Conservation (phyloP, 1,140 invertebrate genomes). For the Bombyx mandarina region DNA sequence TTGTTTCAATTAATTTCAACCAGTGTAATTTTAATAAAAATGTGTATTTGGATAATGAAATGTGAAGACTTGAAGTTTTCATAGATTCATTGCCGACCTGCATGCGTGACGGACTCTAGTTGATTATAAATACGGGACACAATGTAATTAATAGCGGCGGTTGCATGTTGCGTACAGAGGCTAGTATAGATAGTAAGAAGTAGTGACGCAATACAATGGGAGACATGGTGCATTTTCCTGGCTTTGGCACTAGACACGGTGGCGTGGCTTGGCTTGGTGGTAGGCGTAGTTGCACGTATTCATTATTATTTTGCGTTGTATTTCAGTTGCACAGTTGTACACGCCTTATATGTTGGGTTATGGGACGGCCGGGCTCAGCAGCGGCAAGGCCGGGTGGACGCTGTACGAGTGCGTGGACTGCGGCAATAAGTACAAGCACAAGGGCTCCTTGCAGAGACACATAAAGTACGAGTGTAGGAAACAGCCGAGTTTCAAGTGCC, state of each 20-base stretch:
- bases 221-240: slow-evolving; percentile 68
- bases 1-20: slow-evolving; percentile 39
- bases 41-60: not conserved
- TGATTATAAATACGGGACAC: slow-evolving; percentile 1
- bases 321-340: slow-evolving; percentile 70
- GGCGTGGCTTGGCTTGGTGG: slow-evolving; percentile 61
- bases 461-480: slow-evolving; percentile 80
- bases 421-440: slow-evolving; percentile 73
- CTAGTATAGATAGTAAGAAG: slow-evolving; percentile 24
- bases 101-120: not conserved
- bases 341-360: slow-evolving; percentile 68
- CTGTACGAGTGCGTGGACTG: slow-evolving; percentile 74
- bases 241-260: slow-evolving; percentile 51
- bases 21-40: slow-evolving; percentile 3
- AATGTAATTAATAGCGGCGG: slow-evolving; percentile 13
- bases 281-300: slow-evolving; percentile 50
- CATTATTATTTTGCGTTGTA: slow-evolving; percentile 60
- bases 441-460: slow-evolving; percentile 73
- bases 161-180: slow-evolving; percentile 25
- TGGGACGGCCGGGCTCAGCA: slow-evolving; percentile 49
- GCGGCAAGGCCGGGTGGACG: slow-evolving; percentile 56
- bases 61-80: too few species aligned
- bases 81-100: too few species aligned
- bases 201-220: slow-evolving; percentile 60
- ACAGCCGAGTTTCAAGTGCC: slow-evolving; percentile 77